Conservation (phyloP, 2,113 vertebrate species). For the Anguilla japonica region DNA sequence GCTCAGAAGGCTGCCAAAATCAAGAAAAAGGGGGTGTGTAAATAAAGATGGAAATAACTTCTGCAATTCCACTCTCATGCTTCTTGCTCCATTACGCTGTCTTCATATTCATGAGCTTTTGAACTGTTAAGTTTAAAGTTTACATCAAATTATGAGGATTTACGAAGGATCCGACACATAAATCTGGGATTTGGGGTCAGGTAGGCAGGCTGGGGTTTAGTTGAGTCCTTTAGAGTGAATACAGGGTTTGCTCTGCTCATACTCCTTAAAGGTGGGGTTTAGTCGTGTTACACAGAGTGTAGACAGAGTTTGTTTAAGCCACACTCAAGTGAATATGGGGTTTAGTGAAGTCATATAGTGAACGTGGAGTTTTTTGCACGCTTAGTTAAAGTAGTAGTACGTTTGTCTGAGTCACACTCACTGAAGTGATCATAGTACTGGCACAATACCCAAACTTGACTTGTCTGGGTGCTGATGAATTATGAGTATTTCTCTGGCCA, state of each 20-base stretch:
- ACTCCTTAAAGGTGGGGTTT: no score
- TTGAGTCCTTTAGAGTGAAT: no score
- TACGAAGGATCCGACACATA: no score
- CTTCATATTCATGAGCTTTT: background rate
- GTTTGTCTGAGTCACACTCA: background rate
- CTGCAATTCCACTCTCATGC: conserved; percentile 34
- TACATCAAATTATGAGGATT: background rate
- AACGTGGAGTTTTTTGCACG: no score
- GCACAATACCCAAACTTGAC: background rate
- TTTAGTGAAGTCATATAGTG: no score
- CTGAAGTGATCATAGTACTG: background rate
- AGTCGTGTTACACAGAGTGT: no score
- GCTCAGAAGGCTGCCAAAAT: conserved; percentile 99
- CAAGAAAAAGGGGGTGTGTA: conserved; percentile 99
- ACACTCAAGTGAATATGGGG: no score
- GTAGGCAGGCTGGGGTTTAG: no score
- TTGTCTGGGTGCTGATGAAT: background rate
- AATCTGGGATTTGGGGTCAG: no score
- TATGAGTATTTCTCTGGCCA: background rate
- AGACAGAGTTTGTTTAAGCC: no score
- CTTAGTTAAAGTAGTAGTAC: no score
- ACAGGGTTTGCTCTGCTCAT: no score
- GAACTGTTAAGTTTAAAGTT: background rate
- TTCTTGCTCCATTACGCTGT: background rate
- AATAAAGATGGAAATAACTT: conserved; percentile 55